A percentile compares a stretch with the other conserved stretches of the same genome.
Evolutionary conservation across 1,140 invertebrate species (phyloP).

Genomic region (Drosophila miranda): DNA sequence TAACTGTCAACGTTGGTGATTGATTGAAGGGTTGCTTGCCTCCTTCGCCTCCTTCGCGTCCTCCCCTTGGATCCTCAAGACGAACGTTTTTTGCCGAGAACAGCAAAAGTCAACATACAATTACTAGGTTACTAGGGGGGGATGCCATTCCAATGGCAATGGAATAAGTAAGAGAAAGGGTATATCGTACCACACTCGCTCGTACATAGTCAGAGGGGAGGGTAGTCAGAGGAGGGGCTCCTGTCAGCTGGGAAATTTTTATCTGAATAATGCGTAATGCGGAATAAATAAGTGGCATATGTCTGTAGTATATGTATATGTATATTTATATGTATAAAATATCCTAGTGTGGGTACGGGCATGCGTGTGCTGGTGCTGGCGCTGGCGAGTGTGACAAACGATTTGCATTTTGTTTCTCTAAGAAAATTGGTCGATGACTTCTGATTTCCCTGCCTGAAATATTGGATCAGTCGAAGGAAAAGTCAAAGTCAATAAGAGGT

Average conservation of each 20-base stretch:
- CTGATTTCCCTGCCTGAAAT: constrained; percentile 9
- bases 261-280: constrained; percentile 70
- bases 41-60: not conserved
- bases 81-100: constrained; percentile 30
- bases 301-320: constrained; percentile 1
- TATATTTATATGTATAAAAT: constrained; percentile 2
- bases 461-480: constrained; percentile 21
- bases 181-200: not conserved
- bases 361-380: too few relatives aligned
- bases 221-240: constrained; percentile 17
- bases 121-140: constrained; percentile 10
- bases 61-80: not conserved
- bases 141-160: too few relatives aligned
- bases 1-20: constrained; percentile 75
- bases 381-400: constrained; percentile 60
- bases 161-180: not conserved
- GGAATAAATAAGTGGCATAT: constrained; percentile 73
- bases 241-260: constrained; percentile 54
- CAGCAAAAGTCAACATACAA: constrained; percentile 59
- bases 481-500: too few relatives aligned
- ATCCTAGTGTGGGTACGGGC: not conserved
- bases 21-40: constrained; percentile 67
- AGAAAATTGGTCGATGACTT: constrained; percentile 49
- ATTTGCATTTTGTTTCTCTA: constrained; percentile 68
- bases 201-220: not conserved